Conservation (phyloP, 2,888 invertebrate genomes). For the Drosophila stalkeri region DNA sequence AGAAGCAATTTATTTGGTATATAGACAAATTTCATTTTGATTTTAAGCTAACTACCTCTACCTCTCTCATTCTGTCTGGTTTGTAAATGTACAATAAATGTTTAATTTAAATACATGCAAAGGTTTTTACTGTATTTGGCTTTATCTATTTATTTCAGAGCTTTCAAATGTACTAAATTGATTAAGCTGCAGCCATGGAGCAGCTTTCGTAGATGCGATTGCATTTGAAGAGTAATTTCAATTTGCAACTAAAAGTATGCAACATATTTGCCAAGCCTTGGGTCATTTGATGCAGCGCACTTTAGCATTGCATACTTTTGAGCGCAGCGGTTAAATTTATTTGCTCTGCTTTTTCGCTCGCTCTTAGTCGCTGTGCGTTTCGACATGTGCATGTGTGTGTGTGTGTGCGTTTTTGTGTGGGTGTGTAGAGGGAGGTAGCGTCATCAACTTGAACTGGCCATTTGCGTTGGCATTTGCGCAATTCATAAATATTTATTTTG, state of each 20-base stretch:
- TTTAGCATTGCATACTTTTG: conserved; percentile 59
- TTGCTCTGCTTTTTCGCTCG: conserved; percentile 8
- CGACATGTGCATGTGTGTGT: background rate
- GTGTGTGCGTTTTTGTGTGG: conserved; percentile 28
- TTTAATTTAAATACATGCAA: conserved; percentile 4
- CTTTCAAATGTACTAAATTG: background rate
- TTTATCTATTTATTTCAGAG: background rate
- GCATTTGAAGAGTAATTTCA: conserved; percentile 19
- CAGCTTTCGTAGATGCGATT: conserved; percentile 3
- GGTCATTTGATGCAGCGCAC: conserved; percentile 3
- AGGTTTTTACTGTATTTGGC: background rate
- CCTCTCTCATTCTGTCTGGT: background rate
- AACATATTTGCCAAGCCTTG: conserved; percentile 7
- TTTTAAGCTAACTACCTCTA: background rate
- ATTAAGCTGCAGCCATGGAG: background rate
- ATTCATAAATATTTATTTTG: conserved; percentile 73
- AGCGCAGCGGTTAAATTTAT: conserved; percentile 29
- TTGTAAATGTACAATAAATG: background rate
- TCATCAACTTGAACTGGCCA: conserved; percentile 65
- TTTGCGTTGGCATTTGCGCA: conserved; percentile 66
- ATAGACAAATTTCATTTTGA: background rate
- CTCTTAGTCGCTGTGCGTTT: background rate
- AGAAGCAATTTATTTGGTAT: background rate
- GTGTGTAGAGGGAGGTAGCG: conserved; percentile 47
- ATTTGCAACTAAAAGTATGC: conserved; percentile 40